Conservation (phyloP, 2,797 vertebrate genomes). For the Platyrinchus mystaceus region DNA sequence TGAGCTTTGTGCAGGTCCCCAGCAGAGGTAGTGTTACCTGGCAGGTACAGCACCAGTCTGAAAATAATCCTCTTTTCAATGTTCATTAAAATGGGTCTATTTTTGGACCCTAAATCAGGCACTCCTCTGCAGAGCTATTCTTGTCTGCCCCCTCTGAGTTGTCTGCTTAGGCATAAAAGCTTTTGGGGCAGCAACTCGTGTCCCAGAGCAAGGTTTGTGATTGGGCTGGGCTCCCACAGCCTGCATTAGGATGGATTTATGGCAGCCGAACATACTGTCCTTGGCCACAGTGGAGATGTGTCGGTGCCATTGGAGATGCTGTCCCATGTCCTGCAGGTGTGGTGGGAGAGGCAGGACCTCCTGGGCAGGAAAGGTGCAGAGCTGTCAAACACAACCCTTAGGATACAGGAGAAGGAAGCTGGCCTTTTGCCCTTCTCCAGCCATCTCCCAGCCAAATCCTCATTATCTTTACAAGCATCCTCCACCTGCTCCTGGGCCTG, state of each 20-base stretch:
- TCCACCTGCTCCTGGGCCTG: not conserved
- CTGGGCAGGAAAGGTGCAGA: not conserved
- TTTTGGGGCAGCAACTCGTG: not conserved
- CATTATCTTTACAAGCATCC: not conserved
- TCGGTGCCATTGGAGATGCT: not conserved
- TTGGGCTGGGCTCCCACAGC: not conserved
- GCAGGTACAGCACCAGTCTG: not conserved
- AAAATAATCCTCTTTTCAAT: not conserved
- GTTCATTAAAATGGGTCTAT: not conserved
- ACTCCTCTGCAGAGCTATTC: not conserved
- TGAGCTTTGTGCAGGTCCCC: not conserved
- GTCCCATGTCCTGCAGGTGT: accelerated
- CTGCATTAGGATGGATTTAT: not conserved
- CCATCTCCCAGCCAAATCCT: not conserved
- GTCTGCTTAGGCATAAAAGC: not conserved
- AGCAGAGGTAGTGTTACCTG: not conserved
- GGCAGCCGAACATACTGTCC: not conserved
- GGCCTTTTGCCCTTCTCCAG: not conserved
- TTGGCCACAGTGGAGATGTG: not conserved
- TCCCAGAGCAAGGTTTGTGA: not conserved
- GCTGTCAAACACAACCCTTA: not conserved
- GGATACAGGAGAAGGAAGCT: not conserved
- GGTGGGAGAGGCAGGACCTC: not conserved
- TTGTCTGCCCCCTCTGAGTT: not conserved
- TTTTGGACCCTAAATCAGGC: not conserved